Evolutionary conservation across 2,888 invertebrate genomes (phyloP).

Genomic region (Perizoma affinitatum): DNA sequence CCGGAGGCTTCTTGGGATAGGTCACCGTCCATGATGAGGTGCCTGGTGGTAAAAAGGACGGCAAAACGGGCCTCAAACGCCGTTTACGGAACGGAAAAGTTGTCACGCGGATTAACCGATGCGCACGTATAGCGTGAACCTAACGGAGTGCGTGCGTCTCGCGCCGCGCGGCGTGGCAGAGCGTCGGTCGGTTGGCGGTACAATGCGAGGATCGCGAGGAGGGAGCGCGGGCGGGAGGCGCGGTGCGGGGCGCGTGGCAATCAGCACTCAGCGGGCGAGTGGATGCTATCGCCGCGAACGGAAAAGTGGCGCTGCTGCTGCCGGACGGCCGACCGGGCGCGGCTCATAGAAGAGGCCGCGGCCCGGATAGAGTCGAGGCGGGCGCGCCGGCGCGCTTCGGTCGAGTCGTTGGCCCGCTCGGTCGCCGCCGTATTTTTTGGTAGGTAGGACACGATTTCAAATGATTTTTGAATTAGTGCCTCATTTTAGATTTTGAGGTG

Average conservation of each 20-base stretch:
- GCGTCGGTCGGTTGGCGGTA: slow-evolving; percentile 36
- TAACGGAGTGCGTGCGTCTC: slow-evolving; percentile 42
- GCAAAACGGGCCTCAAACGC: slow-evolving; percentile 46
- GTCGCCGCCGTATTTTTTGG: too few relatives aligned
- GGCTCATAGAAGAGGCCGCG: slow-evolving; percentile 35
- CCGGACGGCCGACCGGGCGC: slow-evolving; percentile 65
- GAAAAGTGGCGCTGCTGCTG: slow-evolving; percentile 39
- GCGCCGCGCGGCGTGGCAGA: slow-evolving; percentile 38
- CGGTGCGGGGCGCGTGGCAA: slow-evolving; percentile 32
- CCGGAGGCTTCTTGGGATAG: slow-evolving; percentile 70
- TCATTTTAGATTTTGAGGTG: too few relatives aligned
- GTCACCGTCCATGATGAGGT: slow-evolving; percentile 66
- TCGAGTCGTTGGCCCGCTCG: slow-evolving; percentile 3
- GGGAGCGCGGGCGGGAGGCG: slow-evolving; percentile 30
- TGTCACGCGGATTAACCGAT: slow-evolving; percentile 60
- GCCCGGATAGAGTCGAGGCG: slow-evolving; percentile 25
- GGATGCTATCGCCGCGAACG: slow-evolving; percentile 36
- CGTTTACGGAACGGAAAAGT: slow-evolving; percentile 49
- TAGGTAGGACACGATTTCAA: too few relatives aligned
- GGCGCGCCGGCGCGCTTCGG: slow-evolving; percentile 41
- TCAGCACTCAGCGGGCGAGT: slow-evolving; percentile 26
- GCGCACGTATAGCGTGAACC: slow-evolving; percentile 55
- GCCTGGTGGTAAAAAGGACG: slow-evolving; percentile 37
- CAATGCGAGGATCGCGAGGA: slow-evolving; percentile 37
- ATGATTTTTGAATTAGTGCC: too few relatives aligned